These are phyloP conservation scores for Prionailurus viverrinus DNA, from an alignment of 2,113 vertebrate species.

Conservation along the genomic window DNA sequence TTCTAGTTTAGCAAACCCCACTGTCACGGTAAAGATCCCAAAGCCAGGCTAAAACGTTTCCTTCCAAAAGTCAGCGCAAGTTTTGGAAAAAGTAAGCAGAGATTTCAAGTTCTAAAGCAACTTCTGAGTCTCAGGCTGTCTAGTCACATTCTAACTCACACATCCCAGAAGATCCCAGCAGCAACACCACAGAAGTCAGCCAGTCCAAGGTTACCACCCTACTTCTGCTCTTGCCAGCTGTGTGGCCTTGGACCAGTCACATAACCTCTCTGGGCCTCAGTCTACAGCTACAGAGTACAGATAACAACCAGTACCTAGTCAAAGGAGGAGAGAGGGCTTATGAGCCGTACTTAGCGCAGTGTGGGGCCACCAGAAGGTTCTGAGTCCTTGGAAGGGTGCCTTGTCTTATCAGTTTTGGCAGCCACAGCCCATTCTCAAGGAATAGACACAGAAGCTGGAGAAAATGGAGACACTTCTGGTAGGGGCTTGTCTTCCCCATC, in stretches of 20 bases:
- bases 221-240: neutral
- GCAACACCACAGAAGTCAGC: neutral
- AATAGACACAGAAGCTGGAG: neutral
- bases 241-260: neutral
- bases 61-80: neutral
- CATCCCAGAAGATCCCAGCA: neutral
- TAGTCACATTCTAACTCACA: neutral
- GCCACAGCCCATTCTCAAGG: neutral
- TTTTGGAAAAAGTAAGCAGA: neutral
- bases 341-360: fast-evolving
- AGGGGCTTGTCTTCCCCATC: neutral
- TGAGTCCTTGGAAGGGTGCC: neutral
- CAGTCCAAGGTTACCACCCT: neutral
- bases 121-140: fast-evolving
- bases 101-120: neutral
- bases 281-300: neutral
- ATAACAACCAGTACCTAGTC: neutral
- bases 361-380: neutral
- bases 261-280: neutral
- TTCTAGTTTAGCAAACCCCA: neutral
- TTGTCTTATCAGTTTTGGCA: neutral
- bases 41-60: neutral
- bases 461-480: neutral
- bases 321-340: neutral
- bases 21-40: too few relatives aligned